A percentile compares a stretch with the other conserved stretches of the same genome.
These are phyloP conservation scores for Galeopsomyia nigrocyanea DNA, from an alignment of 2,888 invertebrate genomes.

Conservation along the genomic window DNA sequence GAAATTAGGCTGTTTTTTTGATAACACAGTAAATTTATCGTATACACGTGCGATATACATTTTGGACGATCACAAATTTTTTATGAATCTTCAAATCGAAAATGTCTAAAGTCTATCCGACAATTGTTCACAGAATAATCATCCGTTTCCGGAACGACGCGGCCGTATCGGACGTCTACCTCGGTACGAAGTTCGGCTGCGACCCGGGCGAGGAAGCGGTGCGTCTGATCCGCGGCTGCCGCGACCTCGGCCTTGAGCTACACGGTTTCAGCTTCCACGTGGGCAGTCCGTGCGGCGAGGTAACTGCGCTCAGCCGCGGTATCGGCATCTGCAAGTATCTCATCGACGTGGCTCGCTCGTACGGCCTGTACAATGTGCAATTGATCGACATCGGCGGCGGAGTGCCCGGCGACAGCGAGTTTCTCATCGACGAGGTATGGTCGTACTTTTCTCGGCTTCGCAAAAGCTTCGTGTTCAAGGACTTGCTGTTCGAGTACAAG, in stretches of 20 bases:
- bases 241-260: conserved; percentile 57
- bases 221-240: conserved; percentile 55
- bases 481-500: conserved; percentile 46
- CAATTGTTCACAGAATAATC: conserved; percentile 52
- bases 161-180: conserved; percentile 39
- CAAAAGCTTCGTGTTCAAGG: conserved; percentile 41
- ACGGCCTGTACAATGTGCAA: conserved; percentile 71
- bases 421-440: conserved; percentile 68
- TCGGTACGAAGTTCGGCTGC: conserved; percentile 63
- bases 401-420: conserved; percentile 70
- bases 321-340: conserved; percentile 70
- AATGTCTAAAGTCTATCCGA: neutral
- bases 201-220: conserved; percentile 57
- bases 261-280: conserved; percentile 65
- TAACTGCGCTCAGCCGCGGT: conserved; percentile 71
- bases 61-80: too few relatives aligned
- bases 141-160: conserved; percentile 61
- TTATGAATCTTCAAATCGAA: neutral
- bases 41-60: too few relatives aligned
- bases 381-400: conserved; percentile 76
- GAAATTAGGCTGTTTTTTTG: too few relatives aligned
- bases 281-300: conserved; percentile 64
- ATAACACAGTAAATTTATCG: too few relatives aligned
- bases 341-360: conserved; percentile 69
- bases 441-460: conserved; percentile 36